Evolutionary conservation across 2,113 vertebrate species (phyloP), one percentile per base, ranked within the genome.

Genomic region (Passer domesticus): DNA sequence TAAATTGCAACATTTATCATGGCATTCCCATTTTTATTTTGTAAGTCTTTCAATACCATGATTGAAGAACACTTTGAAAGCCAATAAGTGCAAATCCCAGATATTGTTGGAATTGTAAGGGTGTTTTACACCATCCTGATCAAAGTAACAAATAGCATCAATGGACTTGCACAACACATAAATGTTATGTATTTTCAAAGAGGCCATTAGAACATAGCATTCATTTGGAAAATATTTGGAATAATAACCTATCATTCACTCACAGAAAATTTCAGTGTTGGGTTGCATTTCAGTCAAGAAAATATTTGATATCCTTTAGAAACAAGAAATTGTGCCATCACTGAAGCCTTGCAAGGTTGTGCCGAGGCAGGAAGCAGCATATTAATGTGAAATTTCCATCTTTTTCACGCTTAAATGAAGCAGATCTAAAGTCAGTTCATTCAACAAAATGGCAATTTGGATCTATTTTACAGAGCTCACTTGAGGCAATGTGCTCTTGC

Each of bases 341-440:
- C 52, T 73, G 78, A 49, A 93, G 74, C 70, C 77, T 85, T 91
- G 43, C 15, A 27, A 70, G 52, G 23, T 49, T 94, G 56, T 83
- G 80, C 68, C 4, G 53, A 79, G 60, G 60, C 74, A 78, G 91
- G 33, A 93, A 63, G 60, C 19, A 80, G 69, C 20, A n/a, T 43
- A 86, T 86, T 96, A 60, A 91, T 35, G 25, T 89, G 73, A 90
- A 84, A 95, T 86, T 94, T 87, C 80, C 91, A 66, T 96, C 44
- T 75, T 96, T 94, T 78, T 91, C 53, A 87, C 13, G 59, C 86
- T 90, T 91, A 70, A 58, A 68, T 87, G 89, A n/a, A 89, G 80
- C 73, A 84, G 33, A 79, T 78, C 58, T 89, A 33, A 70, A 89
- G 87, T 91, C 69, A 85, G 24, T 90, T 96, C 63, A 23, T 90